A percentile compares a stretch with the other conserved stretches of the same genome.
These are phyloP conservation scores for Neosilurus hyrtlii DNA, from an alignment of 2,797 vertebrate species.

Conservation along the genomic window DNA sequence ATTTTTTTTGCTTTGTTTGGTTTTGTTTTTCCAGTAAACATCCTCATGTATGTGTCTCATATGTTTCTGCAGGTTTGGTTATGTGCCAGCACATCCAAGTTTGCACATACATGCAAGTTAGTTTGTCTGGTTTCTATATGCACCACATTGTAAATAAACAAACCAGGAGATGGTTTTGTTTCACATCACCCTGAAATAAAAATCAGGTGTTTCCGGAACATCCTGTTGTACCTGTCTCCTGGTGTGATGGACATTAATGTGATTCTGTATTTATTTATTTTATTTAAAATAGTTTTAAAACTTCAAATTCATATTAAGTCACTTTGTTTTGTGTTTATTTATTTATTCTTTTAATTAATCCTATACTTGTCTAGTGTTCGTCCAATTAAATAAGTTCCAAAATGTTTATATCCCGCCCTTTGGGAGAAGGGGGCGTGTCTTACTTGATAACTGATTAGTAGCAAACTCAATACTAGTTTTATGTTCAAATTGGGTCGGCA, in stretches of 20 bases:
- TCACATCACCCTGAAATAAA: not conserved
- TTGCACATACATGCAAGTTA: slow-evolving; percentile 33
- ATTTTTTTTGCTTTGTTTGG: too few species aligned
- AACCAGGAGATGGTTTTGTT: not conserved
- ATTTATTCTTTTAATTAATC: slow-evolving; percentile 14
- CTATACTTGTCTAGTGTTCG: not conserved
- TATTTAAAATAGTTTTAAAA: not conserved
- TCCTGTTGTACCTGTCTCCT: not conserved
- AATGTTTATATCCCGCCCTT: not conserved
- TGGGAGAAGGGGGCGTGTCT: not conserved
- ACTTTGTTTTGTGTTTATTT: too few species aligned
- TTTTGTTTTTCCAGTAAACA: too few species aligned
- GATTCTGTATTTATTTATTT: not conserved
- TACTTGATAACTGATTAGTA: not conserved
- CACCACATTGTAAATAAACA: not conserved
- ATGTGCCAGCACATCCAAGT: slow-evolving; percentile 29
- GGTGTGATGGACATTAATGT: too few species aligned
- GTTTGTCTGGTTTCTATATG: not conserved
- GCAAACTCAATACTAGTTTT: not conserved
- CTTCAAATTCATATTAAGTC: not conserved
- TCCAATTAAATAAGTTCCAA: not conserved
- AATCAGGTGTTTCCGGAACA: not conserved
- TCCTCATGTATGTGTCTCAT: not conserved
- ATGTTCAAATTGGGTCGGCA: too few species aligned
- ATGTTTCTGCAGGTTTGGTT: not conserved